phyloP scores from a whole-genome alignment of 2,888 invertebrate genomes.

The Eledone cirrhosa region DNA sequence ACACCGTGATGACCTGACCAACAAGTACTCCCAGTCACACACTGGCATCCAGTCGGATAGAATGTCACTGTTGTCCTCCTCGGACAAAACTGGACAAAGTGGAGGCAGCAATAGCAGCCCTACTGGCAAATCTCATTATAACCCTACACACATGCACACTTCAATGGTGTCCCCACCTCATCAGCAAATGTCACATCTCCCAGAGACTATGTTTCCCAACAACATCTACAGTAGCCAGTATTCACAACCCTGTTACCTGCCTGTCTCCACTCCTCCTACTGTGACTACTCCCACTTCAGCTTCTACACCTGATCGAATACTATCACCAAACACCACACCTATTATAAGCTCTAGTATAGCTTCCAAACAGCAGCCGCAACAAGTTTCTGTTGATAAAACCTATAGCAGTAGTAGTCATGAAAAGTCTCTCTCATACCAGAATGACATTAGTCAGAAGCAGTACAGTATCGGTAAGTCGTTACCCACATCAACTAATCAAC shows the following conservation, averaged over 20 bases:
- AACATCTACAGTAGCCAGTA: slow-evolving; percentile 8
- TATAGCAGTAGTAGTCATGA: background rate
- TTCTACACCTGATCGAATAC: background rate
- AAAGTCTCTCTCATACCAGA: background rate
- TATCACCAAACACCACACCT: background rate
- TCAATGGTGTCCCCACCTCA: slow-evolving; percentile 9
- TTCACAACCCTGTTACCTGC: background rate
- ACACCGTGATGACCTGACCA: background rate
- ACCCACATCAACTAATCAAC: background rate
- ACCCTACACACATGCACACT: background rate
- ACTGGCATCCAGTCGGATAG: background rate
- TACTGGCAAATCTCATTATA: background rate
- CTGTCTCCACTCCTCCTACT: background rate
- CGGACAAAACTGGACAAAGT: background rate
- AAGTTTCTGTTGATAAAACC: background rate
- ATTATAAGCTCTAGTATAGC: slow-evolving; percentile 15
- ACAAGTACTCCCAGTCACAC: background rate
- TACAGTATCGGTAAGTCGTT: background rate
- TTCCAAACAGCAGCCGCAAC: slow-evolving; percentile 1
- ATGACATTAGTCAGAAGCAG: slow-evolving; percentile 9
- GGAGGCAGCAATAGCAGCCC: background rate
- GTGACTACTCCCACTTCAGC: background rate
- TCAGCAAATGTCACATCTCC: background rate
- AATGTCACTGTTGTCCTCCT: background rate
- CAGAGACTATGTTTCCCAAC: background rate